Conservation (phyloP, 2,888 invertebrate genomes). For the Noctua fimbriata region DNA sequence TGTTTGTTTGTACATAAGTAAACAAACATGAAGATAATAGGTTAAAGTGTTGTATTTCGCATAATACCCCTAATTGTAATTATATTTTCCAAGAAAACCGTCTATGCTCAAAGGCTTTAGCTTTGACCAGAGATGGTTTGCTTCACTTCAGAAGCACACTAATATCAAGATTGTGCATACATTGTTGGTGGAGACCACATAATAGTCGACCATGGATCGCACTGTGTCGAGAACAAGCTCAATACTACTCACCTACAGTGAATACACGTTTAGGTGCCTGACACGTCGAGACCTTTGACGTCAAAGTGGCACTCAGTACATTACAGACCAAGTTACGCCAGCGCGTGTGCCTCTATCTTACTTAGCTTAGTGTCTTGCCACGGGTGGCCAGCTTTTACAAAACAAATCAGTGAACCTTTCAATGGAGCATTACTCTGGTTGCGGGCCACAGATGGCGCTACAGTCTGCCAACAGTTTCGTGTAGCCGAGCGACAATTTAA, state of each 20-base stretch:
- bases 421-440: constrained; percentile 72
- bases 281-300: constrained; percentile 11
- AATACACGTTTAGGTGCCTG: neutral
- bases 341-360: constrained; percentile 44
- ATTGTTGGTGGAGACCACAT: neutral
- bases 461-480: constrained; percentile 71
- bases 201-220: neutral
- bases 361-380: constrained; percentile 48
- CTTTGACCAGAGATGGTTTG: neutral
- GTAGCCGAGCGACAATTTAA: constrained; percentile 80
- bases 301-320: constrained; percentile 38
- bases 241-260: neutral
- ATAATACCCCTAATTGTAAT: neutral
- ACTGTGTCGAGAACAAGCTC: neutral
- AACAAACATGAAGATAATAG: neutral
- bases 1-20: neutral
- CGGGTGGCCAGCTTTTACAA: constrained; percentile 53
- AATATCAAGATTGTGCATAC: neutral
- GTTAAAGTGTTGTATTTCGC: neutral
- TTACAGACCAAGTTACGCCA: constrained; percentile 31
- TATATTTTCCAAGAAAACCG: neutral
- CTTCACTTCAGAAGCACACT: neutral
- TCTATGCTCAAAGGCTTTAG: neutral
- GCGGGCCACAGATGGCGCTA: constrained; percentile 77
- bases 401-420: constrained; percentile 68